Base-by-base conservation (phyloP, 2,888 invertebrate genomes). In the Caradrina clavipalpis region DNA sequence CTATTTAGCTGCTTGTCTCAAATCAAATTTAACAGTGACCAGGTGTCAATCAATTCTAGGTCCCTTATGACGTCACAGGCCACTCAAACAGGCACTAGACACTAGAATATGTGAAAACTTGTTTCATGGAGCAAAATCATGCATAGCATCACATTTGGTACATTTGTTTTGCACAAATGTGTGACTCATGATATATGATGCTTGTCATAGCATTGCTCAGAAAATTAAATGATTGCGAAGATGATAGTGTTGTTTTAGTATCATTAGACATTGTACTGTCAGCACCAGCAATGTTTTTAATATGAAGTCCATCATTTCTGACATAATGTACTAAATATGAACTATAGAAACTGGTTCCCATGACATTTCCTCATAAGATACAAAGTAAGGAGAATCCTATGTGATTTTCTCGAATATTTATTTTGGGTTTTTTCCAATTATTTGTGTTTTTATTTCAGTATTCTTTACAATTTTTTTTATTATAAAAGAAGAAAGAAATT, bases 171-270 rank as follows among this genome's bases (percentile, higher is more conserved):
- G 21, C 35, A 65, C 8, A 1, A 26, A 8, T 31, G n/a, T 21
- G 5, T 55, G 63, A 69, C 39, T 69, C 45, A 39, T 47, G 6
- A 6, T 58, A 8, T 15, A 21, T 39, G 3, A 17, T 49, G 17
- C 49, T 54, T 15, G 15, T 45, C 1, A 8, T 19, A 47, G 11
- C 11, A 19, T 31, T 39, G 8, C 4, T 31, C 15, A 21, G 39
- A 42, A 54, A 45, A 45, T 45, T 15, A 17, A 45, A 54, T 47
- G 7, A 39, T 39, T 22, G 6, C 35, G 13, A 31, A 50, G 22
- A 67, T 31, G 19, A 17, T 2, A 39, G 22, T 17, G 4, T 53
- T 0, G 8, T 47, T 3, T 4, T n/a, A 1, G 10, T 45, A 22
- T 22, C 17, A 53, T 47, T 47, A 53, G 17, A n/a, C 4, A 7